phyloP scores from a whole-genome alignment of 2,797 vertebrate species.

The Brotogeris chrysoptera region DNA sequence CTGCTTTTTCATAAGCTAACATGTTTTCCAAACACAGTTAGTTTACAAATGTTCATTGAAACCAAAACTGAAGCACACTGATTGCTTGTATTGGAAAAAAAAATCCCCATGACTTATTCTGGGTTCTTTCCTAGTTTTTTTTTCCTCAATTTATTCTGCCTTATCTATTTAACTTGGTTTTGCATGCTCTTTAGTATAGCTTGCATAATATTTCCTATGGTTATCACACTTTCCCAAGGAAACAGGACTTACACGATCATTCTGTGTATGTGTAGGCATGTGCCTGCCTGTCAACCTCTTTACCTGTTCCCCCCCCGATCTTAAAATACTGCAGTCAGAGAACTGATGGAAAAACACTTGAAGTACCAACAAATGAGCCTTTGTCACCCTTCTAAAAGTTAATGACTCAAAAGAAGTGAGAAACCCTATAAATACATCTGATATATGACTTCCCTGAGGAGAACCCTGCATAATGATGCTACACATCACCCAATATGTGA shows the following conservation, averaged over 20 bases:
- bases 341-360: not conserved
- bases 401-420: not conserved
- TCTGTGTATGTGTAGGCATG: not conserved
- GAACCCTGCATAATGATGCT: not conserved
- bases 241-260: not conserved
- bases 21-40: not conserved
- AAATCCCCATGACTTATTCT: not conserved
- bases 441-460: not conserved
- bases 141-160: not conserved
- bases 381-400: not conserved
- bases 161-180: slow-evolving; percentile 27
- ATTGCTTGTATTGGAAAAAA: not conserved
- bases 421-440: not conserved
- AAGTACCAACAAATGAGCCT: not conserved
- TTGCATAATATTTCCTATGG: slow-evolving; percentile 17
- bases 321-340: not conserved
- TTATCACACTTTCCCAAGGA: slow-evolving; percentile 22
- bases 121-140: not conserved
- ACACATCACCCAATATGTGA: not conserved
- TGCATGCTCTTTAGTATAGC: not conserved
- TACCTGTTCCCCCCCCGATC: not conserved
- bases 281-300: not conserved
- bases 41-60: not conserved
- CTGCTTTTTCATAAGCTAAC: not conserved
- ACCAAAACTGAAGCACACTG: not conserved